These are phyloP conservation scores for Pelvicachromis taeniatus DNA, from an alignment of 2,113 vertebrate species.

Conservation along the genomic window DNA sequence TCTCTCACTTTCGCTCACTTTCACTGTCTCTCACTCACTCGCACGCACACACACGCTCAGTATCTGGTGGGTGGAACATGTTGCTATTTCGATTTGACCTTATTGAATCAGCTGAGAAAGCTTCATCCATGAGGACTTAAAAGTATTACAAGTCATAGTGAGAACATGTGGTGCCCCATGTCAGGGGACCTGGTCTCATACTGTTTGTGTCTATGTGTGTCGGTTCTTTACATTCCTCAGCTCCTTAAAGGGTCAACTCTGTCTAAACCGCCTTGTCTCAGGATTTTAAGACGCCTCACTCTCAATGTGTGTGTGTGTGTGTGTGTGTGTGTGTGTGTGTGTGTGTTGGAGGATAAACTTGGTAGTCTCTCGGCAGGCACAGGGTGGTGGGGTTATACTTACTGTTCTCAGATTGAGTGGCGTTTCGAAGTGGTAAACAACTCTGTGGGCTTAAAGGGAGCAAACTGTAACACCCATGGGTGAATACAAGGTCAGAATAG, in stretches of 20 bases:
- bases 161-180: background rate
- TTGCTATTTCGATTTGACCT: background rate
- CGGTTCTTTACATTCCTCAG: background rate
- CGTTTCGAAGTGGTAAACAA: conserved; percentile 40
- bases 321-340: background rate
- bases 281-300: background rate
- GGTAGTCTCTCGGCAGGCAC: background rate
- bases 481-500: background rate
- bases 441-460: background rate
- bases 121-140: conserved; percentile 10
- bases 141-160: background rate
- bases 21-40: background rate
- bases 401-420: conserved; percentile 13
- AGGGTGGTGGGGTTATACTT: background rate
- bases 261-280: conserved; percentile 16
- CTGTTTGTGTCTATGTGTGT: background rate
- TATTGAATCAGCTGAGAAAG: background rate
- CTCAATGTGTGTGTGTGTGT: background rate
- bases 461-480: conserved; percentile 1
- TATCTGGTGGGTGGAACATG: background rate
- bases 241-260: conserved; percentile 43
- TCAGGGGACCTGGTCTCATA: background rate
- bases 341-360: background rate
- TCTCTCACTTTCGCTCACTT: too few species aligned
- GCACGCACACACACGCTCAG: background rate